These are phyloP conservation scores for Craseonycteris thonglongyai DNA, from an alignment of 2,113 vertebrate genomes.

Conservation along the genomic window DNA sequence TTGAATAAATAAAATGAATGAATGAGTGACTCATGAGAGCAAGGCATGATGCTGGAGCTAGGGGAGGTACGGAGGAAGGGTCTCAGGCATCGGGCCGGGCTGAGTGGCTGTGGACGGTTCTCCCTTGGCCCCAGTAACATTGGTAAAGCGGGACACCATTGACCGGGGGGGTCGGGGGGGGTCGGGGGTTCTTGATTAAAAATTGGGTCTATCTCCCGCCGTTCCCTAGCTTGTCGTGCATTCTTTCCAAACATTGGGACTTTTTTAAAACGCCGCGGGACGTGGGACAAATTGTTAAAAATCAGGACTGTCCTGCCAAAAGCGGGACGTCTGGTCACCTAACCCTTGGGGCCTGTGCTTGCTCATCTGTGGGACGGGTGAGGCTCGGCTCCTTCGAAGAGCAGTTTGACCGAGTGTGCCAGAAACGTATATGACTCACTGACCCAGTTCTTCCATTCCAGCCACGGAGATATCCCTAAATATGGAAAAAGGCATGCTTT, in stretches of 20 bases:
- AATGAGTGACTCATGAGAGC: neutral
- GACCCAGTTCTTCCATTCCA: slow-evolving; percentile 22
- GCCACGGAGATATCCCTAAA: neutral
- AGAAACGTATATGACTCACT: neutral
- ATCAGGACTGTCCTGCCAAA: no score
- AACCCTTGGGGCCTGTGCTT: neutral
- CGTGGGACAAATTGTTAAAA: no score
- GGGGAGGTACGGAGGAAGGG: neutral
- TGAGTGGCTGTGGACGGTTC: rapidly evolving
- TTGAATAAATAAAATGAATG: neutral
- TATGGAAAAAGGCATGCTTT: slow-evolving; percentile 43
- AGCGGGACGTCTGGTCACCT: no score
- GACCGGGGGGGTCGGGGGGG: no score
- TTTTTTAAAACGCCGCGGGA: no score
- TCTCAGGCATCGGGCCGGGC: rapidly evolving
- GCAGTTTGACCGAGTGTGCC: neutral
- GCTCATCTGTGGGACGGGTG: neutral
- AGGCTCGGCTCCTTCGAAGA: neutral
- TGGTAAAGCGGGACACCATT: no score
- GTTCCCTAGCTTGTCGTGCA: no score
- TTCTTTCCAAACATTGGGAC: no score
- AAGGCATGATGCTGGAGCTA: rapidly evolving
- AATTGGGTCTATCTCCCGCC: no score
- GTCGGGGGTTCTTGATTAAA: no score
- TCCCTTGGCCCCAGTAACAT: no score